Percentiles rank a stretch among this genome's conserved stretches.
Conservation (phyloP, 2,797 vertebrate genomes). For the Mionectes olivaceus region DNA sequence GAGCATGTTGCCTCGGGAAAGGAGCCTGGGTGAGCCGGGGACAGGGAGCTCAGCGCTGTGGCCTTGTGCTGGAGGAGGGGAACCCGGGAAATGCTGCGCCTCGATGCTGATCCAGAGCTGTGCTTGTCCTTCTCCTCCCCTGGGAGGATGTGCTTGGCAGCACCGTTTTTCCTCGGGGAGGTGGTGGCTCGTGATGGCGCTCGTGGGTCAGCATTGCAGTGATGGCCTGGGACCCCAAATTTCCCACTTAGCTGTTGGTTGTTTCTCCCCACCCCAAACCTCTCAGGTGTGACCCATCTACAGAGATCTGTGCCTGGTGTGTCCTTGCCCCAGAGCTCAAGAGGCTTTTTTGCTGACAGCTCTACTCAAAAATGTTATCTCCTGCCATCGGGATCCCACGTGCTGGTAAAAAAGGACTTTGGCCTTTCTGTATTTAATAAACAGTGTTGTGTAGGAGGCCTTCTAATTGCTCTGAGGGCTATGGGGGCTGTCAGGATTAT, state of each 20-base stretch:
- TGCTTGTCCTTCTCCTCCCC: neutral
- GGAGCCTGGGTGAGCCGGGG: neutral
- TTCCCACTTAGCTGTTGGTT: neutral
- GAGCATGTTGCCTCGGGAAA: neutral
- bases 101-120: too few species aligned
- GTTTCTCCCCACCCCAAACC: too few species aligned
- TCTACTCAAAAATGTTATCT: neutral
- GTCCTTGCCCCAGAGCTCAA: neutral
- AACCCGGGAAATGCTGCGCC: neutral
- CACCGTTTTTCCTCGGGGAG: fast-evolving
- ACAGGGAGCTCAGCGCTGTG: fast-evolving
- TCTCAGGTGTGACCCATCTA: neutral
- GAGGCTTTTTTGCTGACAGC: neutral
- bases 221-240: neutral
- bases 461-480: neutral
- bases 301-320: fast-evolving
- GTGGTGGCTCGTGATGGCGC: neutral
- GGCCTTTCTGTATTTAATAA: neutral
- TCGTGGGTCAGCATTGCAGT: too few species aligned
- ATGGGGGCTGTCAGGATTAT: neutral
- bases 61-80: neutral
- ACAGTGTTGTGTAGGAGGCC: neutral
- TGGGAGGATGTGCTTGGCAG: fast-evolving
- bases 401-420: neutral
- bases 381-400: neutral